Percentiles rank a stretch among this genome's conserved stretches.
These are phyloP conservation scores for Dysdera silvatica DNA, from an alignment of 1,140 invertebrate genomes.

Conservation along the genomic window DNA sequence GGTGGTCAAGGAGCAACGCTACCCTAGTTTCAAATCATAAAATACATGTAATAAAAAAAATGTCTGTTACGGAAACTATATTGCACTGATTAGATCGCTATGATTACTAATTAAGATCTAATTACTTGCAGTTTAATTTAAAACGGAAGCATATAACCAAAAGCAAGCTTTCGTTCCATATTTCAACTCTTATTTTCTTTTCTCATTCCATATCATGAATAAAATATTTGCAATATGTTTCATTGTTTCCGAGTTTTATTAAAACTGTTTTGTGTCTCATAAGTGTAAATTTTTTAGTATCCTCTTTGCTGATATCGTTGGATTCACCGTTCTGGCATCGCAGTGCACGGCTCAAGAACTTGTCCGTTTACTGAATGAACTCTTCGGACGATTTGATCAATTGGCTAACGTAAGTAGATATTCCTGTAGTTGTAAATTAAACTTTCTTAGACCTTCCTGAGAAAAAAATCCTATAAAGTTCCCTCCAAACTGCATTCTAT, in stretches of 20 bases:
- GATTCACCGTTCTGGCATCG: constrained; percentile 85
- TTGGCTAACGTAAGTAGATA: constrained; percentile 50
- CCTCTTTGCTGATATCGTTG: constrained; percentile 90
- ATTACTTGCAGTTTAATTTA: too few relatives aligned
- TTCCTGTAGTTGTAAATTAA: too few relatives aligned
- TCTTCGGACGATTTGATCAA: constrained; percentile 89
- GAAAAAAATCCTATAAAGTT: too few relatives aligned
- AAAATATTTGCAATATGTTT: neutral
- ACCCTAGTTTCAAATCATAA: too few relatives aligned
- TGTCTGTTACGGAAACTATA: too few relatives aligned
- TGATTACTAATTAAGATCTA: too few relatives aligned
- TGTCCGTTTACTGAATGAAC: constrained; percentile 76
- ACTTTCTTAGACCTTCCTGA: too few relatives aligned
- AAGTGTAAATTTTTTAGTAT: constrained; percentile 53
- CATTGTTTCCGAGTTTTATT: neutral
- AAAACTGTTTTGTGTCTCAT: neutral
- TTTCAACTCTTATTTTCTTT: neutral
- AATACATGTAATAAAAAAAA: too few relatives aligned
- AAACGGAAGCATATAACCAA: neutral
- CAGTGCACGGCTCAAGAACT: constrained; percentile 54
- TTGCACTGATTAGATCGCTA: too few relatives aligned
- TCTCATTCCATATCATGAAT: neutral
- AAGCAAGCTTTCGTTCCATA: neutral
- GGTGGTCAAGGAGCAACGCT: too few relatives aligned
- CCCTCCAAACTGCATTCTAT: too few relatives aligned